These are phyloP conservation scores for Agrenia bidenticulata DNA, from an alignment of 2,888 invertebrate species.

Conservation along the genomic window DNA sequence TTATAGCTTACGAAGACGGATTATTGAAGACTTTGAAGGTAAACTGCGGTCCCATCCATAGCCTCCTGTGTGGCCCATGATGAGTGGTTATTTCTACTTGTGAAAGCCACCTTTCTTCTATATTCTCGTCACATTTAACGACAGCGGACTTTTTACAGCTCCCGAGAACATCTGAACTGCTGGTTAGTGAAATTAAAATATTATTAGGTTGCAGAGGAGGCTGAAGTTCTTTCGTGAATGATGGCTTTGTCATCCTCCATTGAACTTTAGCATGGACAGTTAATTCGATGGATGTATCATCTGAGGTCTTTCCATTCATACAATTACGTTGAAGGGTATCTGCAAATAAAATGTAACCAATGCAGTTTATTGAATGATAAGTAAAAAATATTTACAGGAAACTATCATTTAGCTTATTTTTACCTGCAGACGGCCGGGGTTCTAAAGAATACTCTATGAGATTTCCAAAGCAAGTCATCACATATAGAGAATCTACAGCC, in stretches of 20 bases:
- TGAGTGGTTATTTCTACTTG: conserved; percentile 98
- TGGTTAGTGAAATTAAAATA: conserved; percentile 61
- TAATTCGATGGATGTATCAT: conserved; percentile 82
- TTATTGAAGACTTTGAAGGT: conserved; percentile 87
- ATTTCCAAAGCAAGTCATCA: conserved; percentile 84
- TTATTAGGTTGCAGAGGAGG: conserved; percentile 74
- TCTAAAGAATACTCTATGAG: conserved; percentile 86
- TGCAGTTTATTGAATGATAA: not conserved
- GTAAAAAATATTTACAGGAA: not conserved
- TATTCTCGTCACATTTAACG: conserved; percentile 38
- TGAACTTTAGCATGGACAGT: conserved; percentile 83
- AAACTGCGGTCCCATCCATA: conserved; percentile 99
- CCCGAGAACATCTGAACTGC: conserved; percentile 37
- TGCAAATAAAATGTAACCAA: conserved; percentile 4
- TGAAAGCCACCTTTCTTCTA: conserved; percentile 83
- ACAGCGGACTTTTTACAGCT: conserved; percentile 30
- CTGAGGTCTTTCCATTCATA: conserved; percentile 74
- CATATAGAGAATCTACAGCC: conserved; percentile 77
- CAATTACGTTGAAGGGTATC: conserved; percentile 33
- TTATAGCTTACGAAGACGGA: conserved; percentile 33
- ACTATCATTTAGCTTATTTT: too few species aligned
- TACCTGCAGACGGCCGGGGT: conserved; percentile 67
- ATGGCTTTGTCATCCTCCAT: conserved; percentile 71
- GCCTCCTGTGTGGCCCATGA: conserved; percentile 85
- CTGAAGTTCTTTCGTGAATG: conserved; percentile 63